phyloP scores from a whole-genome alignment of 2,888 invertebrate genomes.

The Asteroscopus sphinx region DNA sequence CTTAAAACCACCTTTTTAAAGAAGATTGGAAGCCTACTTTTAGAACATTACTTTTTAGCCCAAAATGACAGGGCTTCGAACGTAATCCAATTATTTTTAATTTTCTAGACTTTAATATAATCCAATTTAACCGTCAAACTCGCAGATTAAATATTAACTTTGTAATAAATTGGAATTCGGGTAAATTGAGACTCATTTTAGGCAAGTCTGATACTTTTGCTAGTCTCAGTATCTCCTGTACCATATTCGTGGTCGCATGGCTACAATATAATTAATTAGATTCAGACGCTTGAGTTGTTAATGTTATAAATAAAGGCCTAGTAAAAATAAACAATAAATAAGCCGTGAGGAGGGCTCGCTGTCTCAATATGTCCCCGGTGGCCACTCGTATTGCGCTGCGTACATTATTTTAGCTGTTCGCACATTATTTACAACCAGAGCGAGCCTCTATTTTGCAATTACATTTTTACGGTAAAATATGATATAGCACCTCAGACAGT shows the following conservation, averaged over 20 bases:
- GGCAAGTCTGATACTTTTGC: too few species aligned
- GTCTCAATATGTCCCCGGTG: slow-evolving; percentile 72
- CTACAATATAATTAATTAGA: slow-evolving; percentile 9
- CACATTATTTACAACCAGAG: slow-evolving; percentile 73
- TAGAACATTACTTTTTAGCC: slow-evolving; percentile 25
- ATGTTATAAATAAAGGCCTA: slow-evolving; percentile 4
- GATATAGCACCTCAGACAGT: slow-evolving; percentile 37
- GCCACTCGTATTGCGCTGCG: slow-evolving; percentile 67
- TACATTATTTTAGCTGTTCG: slow-evolving; percentile 70
- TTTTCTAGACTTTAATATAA: slow-evolving; percentile 20
- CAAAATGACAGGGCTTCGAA: slow-evolving; percentile 10
- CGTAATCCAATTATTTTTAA: slow-evolving; percentile 21
- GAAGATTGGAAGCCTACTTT: slow-evolving; percentile 41
- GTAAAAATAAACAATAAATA: slow-evolving; percentile 64
- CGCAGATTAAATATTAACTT: slow-evolving; percentile 18
- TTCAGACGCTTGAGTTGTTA: background rate
- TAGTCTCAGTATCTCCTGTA: background rate
- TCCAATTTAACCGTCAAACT: slow-evolving; percentile 12
- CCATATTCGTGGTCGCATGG: background rate
- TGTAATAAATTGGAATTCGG: slow-evolving; percentile 22
- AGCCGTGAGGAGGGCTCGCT: slow-evolving; percentile 58
- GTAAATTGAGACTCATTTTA: slow-evolving; percentile 11
- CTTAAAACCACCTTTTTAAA: slow-evolving; percentile 31
- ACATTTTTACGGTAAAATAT: slow-evolving; percentile 56
- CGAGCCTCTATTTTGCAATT: slow-evolving; percentile 66